Percentiles rank a stretch among this genome's conserved stretches.
These are phyloP conservation scores for Melanotaenia parkinsoni DNA, from an alignment of 2,797 vertebrate genomes.

Conservation along the genomic window DNA sequence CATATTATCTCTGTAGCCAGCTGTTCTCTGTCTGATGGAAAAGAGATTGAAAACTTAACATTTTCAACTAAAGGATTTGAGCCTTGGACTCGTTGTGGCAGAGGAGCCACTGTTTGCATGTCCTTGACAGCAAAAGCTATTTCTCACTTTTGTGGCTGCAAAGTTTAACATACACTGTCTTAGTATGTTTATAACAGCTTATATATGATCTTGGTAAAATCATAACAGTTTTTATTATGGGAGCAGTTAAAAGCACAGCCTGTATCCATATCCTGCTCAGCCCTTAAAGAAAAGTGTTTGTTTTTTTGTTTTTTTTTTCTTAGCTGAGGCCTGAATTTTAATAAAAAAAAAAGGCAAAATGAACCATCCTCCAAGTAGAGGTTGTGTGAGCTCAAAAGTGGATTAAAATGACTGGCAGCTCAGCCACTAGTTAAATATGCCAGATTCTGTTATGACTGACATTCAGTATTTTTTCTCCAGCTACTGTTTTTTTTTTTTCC, in stretches of 20 bases:
- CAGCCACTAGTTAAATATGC: slow-evolving; percentile 14
- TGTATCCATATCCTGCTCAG: slow-evolving; percentile 28
- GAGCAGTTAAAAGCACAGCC: slow-evolving; percentile 20
- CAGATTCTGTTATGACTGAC: slow-evolving; percentile 39
- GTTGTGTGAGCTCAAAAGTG: slow-evolving; percentile 24
- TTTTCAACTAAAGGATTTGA: not conserved
- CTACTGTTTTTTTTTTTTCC: slow-evolving; percentile 7
- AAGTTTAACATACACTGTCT: slow-evolving; percentile 60
- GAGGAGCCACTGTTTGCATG: slow-evolving; percentile 31
- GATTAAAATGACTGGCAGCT: slow-evolving; percentile 45
- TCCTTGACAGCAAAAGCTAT: slow-evolving; percentile 39
- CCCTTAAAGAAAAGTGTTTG: not conserved
- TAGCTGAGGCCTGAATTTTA: slow-evolving; percentile 27
- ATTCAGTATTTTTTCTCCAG: slow-evolving; percentile 14
- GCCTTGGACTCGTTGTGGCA: not conserved
- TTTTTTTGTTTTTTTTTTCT: slow-evolving; percentile 7
- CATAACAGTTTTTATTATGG: slow-evolving; percentile 46
- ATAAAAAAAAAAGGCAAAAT: not conserved
- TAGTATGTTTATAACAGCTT: slow-evolving; percentile 46
- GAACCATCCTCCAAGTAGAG: slow-evolving; percentile 11
- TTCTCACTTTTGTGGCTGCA: slow-evolving; percentile 48
- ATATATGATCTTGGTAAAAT: slow-evolving; percentile 32
- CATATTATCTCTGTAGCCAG: not conserved
- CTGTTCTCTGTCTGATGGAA: not conserved
- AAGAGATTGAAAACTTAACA: not conserved